A percentile compares a stretch with the other conserved stretches of the same genome.
These are phyloP conservation scores for Sinocyclocheilus rhinocerous DNA, from an alignment of 2,113 vertebrate genomes.

Conservation along the genomic window DNA sequence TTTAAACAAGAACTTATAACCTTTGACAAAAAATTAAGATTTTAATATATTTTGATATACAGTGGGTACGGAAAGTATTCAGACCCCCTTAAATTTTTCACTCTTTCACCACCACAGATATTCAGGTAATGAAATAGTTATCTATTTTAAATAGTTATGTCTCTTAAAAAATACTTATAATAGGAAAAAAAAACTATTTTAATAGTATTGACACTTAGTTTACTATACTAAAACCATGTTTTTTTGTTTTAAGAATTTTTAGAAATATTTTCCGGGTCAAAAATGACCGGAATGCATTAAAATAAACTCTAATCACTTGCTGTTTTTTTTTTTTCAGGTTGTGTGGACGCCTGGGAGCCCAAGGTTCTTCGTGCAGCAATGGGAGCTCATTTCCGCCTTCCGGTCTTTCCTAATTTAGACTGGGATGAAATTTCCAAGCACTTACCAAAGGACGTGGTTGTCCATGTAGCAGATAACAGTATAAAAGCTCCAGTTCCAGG, in stretches of 20 bases:
- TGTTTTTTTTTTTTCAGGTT: slow-evolving; percentile 75
- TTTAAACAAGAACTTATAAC: no score
- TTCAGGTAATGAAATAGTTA: neutral
- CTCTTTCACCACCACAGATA: neutral
- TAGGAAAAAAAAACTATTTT: neutral
- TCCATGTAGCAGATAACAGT: slow-evolving; percentile 83
- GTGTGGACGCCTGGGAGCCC: slow-evolving; percentile 93
- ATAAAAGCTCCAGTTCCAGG: neutral
- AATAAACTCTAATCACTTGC: neutral
- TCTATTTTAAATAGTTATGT: neutral
- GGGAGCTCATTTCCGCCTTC: slow-evolving; percentile 93
- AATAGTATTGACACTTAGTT: neutral
- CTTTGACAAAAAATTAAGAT: no score
- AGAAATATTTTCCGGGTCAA: neutral
- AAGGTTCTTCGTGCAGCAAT: slow-evolving; percentile 95
- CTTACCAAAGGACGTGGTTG: slow-evolving; percentile 69
- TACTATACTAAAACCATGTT: neutral
- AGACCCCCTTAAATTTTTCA: no score
- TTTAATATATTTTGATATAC: no score
- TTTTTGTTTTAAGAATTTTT: neutral
- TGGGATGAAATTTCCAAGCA: slow-evolving; percentile 81
- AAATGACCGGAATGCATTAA: neutral
- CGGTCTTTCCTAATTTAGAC: slow-evolving; percentile 77
- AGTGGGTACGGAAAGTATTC: no score
- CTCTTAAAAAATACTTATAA: neutral